A percentile compares a stretch with the other conserved stretches of the same genome.
These are phyloP conservation scores for Acanthosepion esculentum DNA, from an alignment of 2,888 invertebrate species.

Conservation along the genomic window DNA sequence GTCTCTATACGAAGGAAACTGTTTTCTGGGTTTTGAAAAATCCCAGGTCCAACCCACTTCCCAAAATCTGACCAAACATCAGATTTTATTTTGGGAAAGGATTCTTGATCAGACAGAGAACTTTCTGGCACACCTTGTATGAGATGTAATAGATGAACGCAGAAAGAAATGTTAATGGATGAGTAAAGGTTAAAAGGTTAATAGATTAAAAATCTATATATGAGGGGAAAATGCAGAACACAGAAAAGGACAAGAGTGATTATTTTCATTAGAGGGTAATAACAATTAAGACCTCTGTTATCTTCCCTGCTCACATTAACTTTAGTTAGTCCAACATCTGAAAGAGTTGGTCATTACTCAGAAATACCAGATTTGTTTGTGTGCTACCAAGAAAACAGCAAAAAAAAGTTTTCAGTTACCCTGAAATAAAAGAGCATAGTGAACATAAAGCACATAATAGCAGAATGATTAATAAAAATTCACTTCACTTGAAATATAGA, in stretches of 20 bases:
- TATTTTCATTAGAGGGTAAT: neutral
- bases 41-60: no score
- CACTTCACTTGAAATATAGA: neutral
- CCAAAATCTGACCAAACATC: no score
- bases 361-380: neutral
- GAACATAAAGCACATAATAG: neutral
- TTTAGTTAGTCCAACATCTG: neutral
- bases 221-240: neutral
- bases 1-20: neutral
- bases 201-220: neutral
- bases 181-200: neutral
- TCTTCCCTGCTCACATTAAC: neutral
- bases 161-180: neutral
- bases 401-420: slow-evolving; percentile 3
- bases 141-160: neutral
- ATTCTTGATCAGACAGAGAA: no score
- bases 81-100: no score
- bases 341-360: neutral
- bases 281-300: slow-evolving; percentile 4
- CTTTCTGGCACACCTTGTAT: no score
- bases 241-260: neutral
- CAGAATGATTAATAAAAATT: neutral
- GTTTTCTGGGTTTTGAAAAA: neutral
- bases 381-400: neutral
- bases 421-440: slow-evolving; percentile 4